Evolutionary conservation across 2,113 vertebrate genomes (phyloP), one percentile per base, ranked within the genome.

Genomic region (Hippocampus abdominalis): DNA sequence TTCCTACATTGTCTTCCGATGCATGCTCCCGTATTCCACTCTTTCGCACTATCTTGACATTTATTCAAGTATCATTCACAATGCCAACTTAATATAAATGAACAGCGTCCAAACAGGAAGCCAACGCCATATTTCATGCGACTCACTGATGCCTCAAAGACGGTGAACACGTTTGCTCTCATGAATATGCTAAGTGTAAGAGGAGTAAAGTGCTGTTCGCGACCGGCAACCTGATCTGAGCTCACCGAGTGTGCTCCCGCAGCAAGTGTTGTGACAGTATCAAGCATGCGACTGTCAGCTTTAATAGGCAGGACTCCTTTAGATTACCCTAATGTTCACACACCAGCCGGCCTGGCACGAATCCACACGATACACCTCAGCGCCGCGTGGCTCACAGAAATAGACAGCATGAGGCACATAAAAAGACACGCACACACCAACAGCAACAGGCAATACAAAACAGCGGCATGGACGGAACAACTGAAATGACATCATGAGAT

Each of bases 351-450:
- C 73, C 66, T 68, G 63, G 64, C 78, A 72, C 82, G 72, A 74
- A 69, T 64, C 68, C 75, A 72, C 80, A 73, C 74, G 78, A 80
- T 81, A 78, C 66, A 85, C 75, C 68, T 76, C 83, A 71, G 82
- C 71, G 66, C 70, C 73, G 59, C 18, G 54, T 20, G 81, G 36
- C 56, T 64, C 77, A 68, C 76, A 42, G 60, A 56, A 46, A 71
- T 44, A 60, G 57, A 32, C 57, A 3, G 9, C 69, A 71, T 71
- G 54, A 67, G 53, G 44, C 12, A 7, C 59, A 73, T 56, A 60
- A 11, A 11, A 66, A 6, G 32, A 75, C 27, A 70, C 61, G 25
- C 36, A 46, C 67, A 72, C 69, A 27, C 68, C 49, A 46, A 48
- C 64, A 27, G 71, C 25, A 54, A 66, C 29, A 64, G 40, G 56